phyloP scores from a whole-genome alignment of 2,113 vertebrate genomes.

The Clarias gariepinus region DNA sequence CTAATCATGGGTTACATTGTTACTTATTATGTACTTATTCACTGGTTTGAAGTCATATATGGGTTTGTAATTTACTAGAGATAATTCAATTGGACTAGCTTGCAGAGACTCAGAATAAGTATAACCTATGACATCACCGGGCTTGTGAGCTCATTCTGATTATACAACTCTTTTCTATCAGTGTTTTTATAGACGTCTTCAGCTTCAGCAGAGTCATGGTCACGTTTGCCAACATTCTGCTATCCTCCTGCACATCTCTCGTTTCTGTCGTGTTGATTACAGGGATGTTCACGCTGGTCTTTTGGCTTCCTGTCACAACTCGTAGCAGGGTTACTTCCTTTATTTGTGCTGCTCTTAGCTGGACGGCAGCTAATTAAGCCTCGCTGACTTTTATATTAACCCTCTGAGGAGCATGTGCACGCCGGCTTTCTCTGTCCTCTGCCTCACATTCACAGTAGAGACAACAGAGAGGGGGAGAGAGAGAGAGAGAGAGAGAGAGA shows the following conservation, averaged over 20 bases:
- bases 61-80: neutral
- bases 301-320: constrained; percentile 29
- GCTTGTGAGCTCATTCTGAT: neutral
- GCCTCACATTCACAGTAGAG: neutral
- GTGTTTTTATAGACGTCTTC: neutral
- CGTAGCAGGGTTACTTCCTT: constrained; percentile 13
- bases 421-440: neutral
- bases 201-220: constrained; percentile 7
- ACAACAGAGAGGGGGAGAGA: neutral
- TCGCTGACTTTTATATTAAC: constrained; percentile 2
- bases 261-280: constrained; percentile 14
- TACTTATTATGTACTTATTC: neutral
- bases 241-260: neutral
- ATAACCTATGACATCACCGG: neutral
- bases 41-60: neutral
- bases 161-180: neutral
- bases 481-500: constrained; percentile 1
- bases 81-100: neutral
- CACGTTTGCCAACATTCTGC: constrained; percentile 20
- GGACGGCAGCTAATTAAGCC: constrained; percentile 36
- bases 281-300: constrained; percentile 18
- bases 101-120: no score
- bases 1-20: neutral
- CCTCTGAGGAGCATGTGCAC: neutral
- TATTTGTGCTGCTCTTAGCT: neutral